Evolutionary conservation across 1,140 invertebrate species (phyloP).

Genomic region (Elysia chlorotica): DNA sequence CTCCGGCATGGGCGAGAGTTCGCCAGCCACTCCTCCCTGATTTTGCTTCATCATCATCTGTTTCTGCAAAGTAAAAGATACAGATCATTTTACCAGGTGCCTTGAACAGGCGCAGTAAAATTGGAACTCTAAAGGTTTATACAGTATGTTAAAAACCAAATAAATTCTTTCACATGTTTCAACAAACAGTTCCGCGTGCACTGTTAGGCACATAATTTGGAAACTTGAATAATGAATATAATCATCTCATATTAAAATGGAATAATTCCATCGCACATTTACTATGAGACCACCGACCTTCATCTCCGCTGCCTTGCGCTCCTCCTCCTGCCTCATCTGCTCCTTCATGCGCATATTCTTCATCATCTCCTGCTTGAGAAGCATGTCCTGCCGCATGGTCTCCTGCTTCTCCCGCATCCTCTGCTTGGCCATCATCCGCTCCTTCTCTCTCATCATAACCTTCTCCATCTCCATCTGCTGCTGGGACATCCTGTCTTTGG

Average conservation of each 20-base stretch:
- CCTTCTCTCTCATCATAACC: constrained; percentile 27
- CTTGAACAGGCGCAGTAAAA: background rate
- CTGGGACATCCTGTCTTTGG: no score
- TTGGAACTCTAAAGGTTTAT: background rate
- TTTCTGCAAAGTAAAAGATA: constrained; percentile 20
- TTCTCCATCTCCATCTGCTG: constrained; percentile 27
- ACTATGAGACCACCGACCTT: background rate
- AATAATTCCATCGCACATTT: background rate
- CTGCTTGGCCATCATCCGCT: constrained; percentile 29
- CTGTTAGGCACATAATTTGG: background rate
- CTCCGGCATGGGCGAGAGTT: background rate
- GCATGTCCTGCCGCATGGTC: constrained; percentile 29
- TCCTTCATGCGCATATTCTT: constrained; percentile 28
- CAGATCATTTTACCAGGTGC: background rate
- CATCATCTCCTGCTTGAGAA: constrained; percentile 30
- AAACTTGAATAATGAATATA: background rate
- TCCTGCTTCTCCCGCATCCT: constrained; percentile 29
- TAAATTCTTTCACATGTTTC: background rate
- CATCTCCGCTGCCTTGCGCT: constrained; percentile 6
- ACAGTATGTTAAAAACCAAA: background rate
- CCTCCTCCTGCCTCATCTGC: constrained; percentile 6
- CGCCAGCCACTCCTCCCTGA: background rate
- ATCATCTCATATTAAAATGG: background rate
- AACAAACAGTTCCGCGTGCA: background rate
- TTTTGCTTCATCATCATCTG: constrained; percentile 13